Conservation (phyloP, 2,888 invertebrate species). For the Diplolepis rosae region DNA sequence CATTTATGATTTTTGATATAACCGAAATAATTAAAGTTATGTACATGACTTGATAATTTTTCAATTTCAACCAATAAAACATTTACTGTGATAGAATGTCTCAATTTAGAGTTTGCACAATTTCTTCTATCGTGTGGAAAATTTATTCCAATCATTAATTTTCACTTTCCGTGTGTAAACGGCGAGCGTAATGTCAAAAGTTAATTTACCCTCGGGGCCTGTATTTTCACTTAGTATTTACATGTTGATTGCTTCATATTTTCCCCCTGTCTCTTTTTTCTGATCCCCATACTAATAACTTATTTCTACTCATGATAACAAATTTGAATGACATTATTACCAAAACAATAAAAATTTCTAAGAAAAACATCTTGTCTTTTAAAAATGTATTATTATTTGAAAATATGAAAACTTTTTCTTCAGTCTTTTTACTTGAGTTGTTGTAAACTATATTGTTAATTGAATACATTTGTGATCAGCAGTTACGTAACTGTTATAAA, state of each 20-base stretch:
- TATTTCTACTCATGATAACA: background rate
- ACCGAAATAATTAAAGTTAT: background rate
- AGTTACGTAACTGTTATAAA: background rate
- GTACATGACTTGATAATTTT: too few species aligned
- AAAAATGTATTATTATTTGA: too few species aligned
- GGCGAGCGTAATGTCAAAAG: conserved; percentile 1
- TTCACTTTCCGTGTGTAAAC: background rate
- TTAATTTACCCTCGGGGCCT: conserved; percentile 9
- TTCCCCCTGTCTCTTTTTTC: background rate
- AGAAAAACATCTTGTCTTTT: too few species aligned
- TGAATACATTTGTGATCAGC: too few species aligned
- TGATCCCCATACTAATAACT: background rate
- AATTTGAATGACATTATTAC: too few species aligned
- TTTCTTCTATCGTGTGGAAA: background rate
- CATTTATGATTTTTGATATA: too few species aligned
- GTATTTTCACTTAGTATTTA: conserved; percentile 15
- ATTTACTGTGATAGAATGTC: background rate
- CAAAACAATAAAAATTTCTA: too few species aligned
- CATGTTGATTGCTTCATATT: conserved; percentile 28
- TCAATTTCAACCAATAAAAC: background rate
- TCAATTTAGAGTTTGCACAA: background rate
- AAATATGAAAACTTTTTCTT: too few species aligned
- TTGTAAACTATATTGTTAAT: too few species aligned
- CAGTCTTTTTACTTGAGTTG: too few species aligned
- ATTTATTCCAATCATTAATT: conserved; percentile 6